phyloP scores from a whole-genome alignment of 2,113 vertebrate species.

The Daphoenositta chrysoptera region DNA sequence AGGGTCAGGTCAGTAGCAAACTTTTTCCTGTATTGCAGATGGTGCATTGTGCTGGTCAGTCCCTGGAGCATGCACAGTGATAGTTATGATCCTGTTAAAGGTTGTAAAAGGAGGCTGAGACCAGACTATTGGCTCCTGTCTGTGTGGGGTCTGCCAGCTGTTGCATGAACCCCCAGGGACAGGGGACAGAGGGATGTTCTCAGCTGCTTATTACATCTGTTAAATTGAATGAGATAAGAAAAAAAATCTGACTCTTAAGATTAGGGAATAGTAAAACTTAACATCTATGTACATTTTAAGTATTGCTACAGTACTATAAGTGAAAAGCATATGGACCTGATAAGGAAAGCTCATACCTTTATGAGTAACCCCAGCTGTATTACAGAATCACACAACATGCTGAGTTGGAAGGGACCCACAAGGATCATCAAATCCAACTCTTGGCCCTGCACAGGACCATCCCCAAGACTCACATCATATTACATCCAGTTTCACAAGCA shows the following conservation, averaged over 20 bases:
- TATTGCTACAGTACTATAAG: not conserved
- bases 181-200: not conserved
- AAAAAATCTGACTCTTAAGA: not conserved
- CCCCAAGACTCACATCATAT: not conserved
- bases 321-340: not conserved
- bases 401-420: not conserved
- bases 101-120: not conserved
- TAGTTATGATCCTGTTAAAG: not conserved
- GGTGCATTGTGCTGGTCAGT: not conserved
- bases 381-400: not conserved
- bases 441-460: fast-evolving
- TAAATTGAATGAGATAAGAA: not conserved
- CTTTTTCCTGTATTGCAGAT: not conserved
- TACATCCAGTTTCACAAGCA: not conserved
- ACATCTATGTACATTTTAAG: not conserved
- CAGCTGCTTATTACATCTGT: not conserved
- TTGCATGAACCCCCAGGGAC: not conserved
- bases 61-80: not conserved
- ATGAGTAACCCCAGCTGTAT: not conserved
- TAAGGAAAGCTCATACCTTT: not conserved
- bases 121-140: not conserved
- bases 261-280: not conserved
- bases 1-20: not conserved
- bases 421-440: too few relatives aligned
- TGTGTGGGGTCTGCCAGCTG: not conserved